These are phyloP conservation scores for Heliothis subflexa DNA, from an alignment of 1,140 invertebrate genomes.

Conservation along the genomic window DNA sequence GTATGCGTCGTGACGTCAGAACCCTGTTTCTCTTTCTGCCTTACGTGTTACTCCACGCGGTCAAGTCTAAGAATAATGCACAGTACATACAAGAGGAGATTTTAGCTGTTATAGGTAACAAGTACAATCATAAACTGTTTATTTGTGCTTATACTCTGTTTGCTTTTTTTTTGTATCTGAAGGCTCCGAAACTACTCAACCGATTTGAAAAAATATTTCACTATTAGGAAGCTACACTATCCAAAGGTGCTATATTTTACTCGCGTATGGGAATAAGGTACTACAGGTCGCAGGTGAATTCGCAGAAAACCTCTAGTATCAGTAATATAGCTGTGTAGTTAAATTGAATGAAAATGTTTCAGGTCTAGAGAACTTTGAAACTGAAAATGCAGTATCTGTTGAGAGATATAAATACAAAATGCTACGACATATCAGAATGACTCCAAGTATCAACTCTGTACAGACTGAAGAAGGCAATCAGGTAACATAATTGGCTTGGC, in stretches of 20 bases:
- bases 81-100: conserved; percentile 87
- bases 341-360: conserved; percentile 19
- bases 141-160: no score
- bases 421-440: conserved; percentile 74
- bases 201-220: no score
- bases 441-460: conserved; percentile 70
- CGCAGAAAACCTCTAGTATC: no score
- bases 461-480: conserved; percentile 79
- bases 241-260: no score
- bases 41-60: conserved; percentile 88
- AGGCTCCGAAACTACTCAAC: no score
- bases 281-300: no score
- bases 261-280: no score
- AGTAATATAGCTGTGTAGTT: no score
- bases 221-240: no score
- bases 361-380: conserved; percentile 58
- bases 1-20: conserved; percentile 89
- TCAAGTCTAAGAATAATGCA: conserved; percentile 84
- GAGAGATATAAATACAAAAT: conserved; percentile 73
- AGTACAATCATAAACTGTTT: background rate
- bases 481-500: conserved; percentile 58
- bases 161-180: no score
- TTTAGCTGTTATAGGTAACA: conserved; percentile 83
- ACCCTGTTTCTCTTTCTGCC: conserved; percentile 91
- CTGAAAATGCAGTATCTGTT: conserved; percentile 53